Conservation (phyloP, 2,888 invertebrate genomes). For the Cataglyphis altisquamis region DNA sequence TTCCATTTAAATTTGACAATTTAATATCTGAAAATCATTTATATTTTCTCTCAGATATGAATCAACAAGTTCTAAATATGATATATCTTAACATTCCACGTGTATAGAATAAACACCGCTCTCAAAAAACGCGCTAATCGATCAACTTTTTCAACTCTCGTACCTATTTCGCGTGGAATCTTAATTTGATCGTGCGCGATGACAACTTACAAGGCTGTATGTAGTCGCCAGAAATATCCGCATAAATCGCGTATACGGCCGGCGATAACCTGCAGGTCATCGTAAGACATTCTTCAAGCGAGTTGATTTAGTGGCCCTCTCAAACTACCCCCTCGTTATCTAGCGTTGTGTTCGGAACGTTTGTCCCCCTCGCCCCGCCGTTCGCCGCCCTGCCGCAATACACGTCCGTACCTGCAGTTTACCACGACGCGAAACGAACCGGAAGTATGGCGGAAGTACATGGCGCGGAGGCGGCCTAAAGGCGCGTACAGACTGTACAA, state of each 20-base stretch:
- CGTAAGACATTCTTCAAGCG: constrained; percentile 74
- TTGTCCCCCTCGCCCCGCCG: background rate
- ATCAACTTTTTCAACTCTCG: constrained; percentile 12
- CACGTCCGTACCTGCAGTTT: constrained; percentile 19
- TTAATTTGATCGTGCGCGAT: constrained; percentile 22
- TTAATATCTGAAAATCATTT: background rate
- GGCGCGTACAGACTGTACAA: constrained; percentile 7
- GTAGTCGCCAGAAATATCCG: constrained; percentile 25
- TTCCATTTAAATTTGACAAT: background rate
- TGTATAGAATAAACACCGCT: background rate
- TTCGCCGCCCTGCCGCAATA: background rate
- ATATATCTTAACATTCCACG: background rate
- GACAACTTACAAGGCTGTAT: constrained; percentile 39
- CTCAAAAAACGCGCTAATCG: background rate
- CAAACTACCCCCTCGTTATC: constrained; percentile 36
- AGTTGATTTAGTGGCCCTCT: constrained; percentile 71
- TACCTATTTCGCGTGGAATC: constrained; percentile 16
- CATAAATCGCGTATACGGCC: constrained; percentile 64
- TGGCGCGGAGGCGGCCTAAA: background rate
- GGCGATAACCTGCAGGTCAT: constrained; percentile 73
- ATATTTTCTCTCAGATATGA: background rate
- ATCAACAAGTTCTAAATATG: background rate
- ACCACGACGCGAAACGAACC: constrained; percentile 31
- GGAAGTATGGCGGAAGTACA: constrained; percentile 37
- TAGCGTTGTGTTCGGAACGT: constrained; percentile 29